Evolutionary conservation across 2,888 invertebrate species (phyloP).

Genomic region (Leptinotarsa tumamoca): DNA sequence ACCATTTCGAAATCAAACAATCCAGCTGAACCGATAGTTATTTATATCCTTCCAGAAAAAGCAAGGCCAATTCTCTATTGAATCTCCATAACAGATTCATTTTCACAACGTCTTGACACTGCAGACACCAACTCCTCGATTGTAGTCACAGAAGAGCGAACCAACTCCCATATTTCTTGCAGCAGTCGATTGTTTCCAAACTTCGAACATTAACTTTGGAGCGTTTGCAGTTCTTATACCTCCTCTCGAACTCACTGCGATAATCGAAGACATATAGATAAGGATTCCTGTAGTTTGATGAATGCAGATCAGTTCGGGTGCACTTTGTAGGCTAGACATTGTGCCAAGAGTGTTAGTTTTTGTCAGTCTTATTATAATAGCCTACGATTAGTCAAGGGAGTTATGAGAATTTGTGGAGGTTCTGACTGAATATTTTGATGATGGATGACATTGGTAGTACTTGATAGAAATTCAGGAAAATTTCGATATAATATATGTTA

Average conservation of each 20-base stretch:
- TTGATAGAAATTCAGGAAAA: too few relatives aligned
- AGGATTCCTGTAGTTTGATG: constrained; percentile 5
- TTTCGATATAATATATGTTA: too few relatives aligned
- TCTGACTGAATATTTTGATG: not conserved
- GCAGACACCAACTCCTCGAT: constrained; percentile 14
- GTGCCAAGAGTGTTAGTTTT: constrained; percentile 3
- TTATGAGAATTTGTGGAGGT: not conserved
- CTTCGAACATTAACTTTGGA: constrained; percentile 23
- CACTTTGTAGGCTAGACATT: not conserved
- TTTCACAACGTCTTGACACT: not conserved
- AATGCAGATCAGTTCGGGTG: constrained; percentile 9
- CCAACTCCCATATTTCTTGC: constrained; percentile 25
- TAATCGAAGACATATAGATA: constrained; percentile 23
- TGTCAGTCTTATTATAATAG: not conserved
- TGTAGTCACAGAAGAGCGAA: constrained; percentile 19
- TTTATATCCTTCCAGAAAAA: too few relatives aligned
- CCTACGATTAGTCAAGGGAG: not conserved
- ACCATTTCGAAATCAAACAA: too few relatives aligned
- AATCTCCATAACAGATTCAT: not conserved
- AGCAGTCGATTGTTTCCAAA: constrained; percentile 23
- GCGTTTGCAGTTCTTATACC: constrained; percentile 28
- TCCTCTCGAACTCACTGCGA: constrained; percentile 20
- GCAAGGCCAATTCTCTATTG: not conserved
- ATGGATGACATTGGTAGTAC: too few relatives aligned
- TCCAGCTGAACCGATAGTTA: too few relatives aligned